phyloP scores from a whole-genome alignment of 2,113 vertebrate genomes.

The Nesoenas mayeri region DNA sequence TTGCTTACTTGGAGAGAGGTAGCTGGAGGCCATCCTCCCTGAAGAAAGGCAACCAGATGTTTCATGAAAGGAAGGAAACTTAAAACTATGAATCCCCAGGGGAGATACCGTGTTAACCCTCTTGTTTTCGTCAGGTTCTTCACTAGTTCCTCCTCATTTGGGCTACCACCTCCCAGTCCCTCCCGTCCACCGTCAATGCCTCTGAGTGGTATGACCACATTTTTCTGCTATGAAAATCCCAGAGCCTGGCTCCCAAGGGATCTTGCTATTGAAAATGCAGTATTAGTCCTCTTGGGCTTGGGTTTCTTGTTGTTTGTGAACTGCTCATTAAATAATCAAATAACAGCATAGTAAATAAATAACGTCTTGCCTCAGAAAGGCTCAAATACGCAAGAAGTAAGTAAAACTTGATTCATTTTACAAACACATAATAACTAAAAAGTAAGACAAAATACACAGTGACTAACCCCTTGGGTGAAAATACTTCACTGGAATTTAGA shows the following conservation, averaged over 20 bases:
- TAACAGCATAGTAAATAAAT: constrained; percentile 22
- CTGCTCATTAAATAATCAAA: constrained; percentile 41
- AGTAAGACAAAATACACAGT: not conserved
- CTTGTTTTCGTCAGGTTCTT: not conserved
- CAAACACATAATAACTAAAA: not conserved
- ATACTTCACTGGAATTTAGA: not conserved
- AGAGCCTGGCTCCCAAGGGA: constrained; percentile 28
- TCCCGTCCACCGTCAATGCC: not conserved
- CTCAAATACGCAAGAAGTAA: not conserved
- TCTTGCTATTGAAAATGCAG: constrained; percentile 44
- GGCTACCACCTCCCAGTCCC: not conserved
- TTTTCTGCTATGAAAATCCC: constrained; percentile 48
- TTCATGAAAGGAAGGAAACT: not conserved
- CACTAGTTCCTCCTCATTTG: not conserved
- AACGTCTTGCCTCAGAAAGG: not conserved
- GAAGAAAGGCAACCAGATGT: not conserved
- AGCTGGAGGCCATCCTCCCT: not conserved
- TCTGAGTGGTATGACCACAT: constrained; percentile 27
- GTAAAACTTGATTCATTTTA: not conserved
- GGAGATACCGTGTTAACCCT: not conserved
- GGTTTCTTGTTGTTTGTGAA: constrained; percentile 36
- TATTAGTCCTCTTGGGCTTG: not conserved
- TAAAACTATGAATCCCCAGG: not conserved
- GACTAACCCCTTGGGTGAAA: not conserved
- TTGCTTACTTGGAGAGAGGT: not conserved